Percentiles rank a stretch among this genome's conserved stretches.
These are phyloP conservation scores for Tadarida brasiliensis DNA, from an alignment of 2,797 vertebrate species.

Conservation along the genomic window DNA sequence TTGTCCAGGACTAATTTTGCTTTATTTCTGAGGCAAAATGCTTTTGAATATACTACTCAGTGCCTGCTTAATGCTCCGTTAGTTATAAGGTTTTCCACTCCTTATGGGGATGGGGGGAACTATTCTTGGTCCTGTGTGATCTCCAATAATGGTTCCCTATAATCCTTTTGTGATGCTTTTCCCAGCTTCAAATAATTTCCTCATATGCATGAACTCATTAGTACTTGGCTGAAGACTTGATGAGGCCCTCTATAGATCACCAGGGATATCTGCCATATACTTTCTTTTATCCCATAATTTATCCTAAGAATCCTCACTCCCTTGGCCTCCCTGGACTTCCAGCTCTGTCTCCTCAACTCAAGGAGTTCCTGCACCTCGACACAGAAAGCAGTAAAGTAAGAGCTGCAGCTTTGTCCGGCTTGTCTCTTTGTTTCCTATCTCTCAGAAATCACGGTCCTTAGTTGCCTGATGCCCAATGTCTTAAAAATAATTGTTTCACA, in stretches of 20 bases:
- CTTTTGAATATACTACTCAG: neutral
- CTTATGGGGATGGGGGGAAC: too few relatives aligned
- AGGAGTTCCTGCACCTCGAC: neutral
- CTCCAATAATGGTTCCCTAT: neutral
- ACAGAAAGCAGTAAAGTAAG: neutral
- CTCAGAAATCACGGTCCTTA: neutral
- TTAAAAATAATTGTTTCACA: neutral
- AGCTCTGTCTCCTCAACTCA: neutral
- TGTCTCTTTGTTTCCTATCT: neutral
- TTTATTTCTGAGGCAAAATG: slow-evolving; percentile 11
- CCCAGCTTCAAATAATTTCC: neutral
- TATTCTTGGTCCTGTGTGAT: neutral
- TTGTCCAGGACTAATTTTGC: neutral
- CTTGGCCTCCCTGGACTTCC: neutral
- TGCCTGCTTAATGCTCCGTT: neutral
- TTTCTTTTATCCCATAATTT: neutral
- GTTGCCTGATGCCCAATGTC: neutral
- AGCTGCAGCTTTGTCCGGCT: neutral
- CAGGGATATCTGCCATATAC: neutral
- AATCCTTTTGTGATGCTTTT: neutral
- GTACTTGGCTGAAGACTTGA: neutral
- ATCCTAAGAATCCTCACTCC: neutral
- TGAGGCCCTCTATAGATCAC: neutral
- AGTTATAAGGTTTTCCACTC: neutral
- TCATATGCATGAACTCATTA: neutral